Conservation (phyloP, 2,113 vertebrate species). For the Terrapene triunguis region DNA sequence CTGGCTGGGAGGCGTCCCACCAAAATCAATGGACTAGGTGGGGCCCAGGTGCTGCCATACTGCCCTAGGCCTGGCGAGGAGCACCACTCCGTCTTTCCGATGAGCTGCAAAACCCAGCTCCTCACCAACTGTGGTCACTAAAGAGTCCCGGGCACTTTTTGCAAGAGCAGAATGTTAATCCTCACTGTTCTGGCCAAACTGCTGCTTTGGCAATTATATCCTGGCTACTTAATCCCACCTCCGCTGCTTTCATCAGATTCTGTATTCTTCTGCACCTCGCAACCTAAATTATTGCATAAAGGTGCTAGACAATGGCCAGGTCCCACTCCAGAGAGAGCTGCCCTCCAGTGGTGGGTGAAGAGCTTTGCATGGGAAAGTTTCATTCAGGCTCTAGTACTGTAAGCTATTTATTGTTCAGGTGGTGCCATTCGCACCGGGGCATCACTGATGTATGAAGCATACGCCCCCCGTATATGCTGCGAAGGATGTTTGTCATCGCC, state of each 20-base stretch:
- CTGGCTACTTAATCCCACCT: background rate
- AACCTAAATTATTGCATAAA: background rate
- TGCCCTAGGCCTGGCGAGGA: background rate
- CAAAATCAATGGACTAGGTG: background rate
- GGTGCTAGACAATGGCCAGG: background rate
- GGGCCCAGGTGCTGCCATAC: background rate
- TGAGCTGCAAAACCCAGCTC: background rate
- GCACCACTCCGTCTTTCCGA: background rate
- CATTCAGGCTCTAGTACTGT: background rate
- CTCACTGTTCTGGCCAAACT: background rate
- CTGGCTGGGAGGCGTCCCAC: background rate
- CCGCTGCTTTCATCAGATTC: background rate
- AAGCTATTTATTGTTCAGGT: background rate
- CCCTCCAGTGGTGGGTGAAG: background rate
- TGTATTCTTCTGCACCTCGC: background rate
- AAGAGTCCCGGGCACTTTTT: background rate
- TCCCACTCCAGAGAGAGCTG: background rate
- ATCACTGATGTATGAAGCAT: background rate
- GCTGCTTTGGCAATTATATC: background rate
- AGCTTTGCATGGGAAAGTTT: background rate
- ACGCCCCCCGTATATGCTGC: background rate
- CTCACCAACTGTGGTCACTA: background rate
- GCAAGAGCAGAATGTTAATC: background rate
- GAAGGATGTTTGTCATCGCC: background rate
- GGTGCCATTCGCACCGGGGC: background rate